Evolutionary conservation across 1,140 invertebrate species (phyloP).

Genomic region (Melitaea cinxia): DNA sequence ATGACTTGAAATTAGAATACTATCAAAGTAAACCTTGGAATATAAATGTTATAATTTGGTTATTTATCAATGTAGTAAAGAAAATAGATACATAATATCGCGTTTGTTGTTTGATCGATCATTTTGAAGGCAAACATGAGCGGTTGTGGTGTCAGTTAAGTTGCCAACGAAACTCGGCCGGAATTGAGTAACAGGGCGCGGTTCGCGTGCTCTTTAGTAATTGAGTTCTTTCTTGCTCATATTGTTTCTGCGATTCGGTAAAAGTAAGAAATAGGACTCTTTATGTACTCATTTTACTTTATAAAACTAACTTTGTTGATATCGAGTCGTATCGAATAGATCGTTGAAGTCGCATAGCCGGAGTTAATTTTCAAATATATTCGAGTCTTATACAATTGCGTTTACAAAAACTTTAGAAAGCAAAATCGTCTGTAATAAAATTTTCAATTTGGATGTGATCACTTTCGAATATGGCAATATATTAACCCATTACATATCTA

Average conservation of each 20-base stretch:
- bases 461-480: no score
- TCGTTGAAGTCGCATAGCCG: no score
- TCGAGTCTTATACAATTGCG: no score
- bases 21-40: not conserved
- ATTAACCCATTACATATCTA: no score
- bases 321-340: no score
- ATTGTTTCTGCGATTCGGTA: slow-evolving; percentile 14
- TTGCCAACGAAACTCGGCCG: slow-evolving; percentile 6
- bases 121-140: not conserved
- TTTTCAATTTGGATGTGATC: no score
- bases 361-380: no score
- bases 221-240: slow-evolving; percentile 20
- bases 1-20: not conserved
- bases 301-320: no score
- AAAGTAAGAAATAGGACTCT: not conserved
- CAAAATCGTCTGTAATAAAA: no score
- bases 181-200: slow-evolving; percentile 21
- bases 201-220: slow-evolving; percentile 19
- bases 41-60: not conserved
- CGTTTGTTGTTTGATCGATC: slow-evolving; percentile 2
- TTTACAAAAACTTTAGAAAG: no score
- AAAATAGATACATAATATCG: not conserved
- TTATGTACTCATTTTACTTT: no score
- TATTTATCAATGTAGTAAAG: not conserved
- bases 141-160: not conserved